Evolutionary conservation across 2,888 invertebrate genomes (phyloP).

Genomic region (Catocala fraxini): DNA sequence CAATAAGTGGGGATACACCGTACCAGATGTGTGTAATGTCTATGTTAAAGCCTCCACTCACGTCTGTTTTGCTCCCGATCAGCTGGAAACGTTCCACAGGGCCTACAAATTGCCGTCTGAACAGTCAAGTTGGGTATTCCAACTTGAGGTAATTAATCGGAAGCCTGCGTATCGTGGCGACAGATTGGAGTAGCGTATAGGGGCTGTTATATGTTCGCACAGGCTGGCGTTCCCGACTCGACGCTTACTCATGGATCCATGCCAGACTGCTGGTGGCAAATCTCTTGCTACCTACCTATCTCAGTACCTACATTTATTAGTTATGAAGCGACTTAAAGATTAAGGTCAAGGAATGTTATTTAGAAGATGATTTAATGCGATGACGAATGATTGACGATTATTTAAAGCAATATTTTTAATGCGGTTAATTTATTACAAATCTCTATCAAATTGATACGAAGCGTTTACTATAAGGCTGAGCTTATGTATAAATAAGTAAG

Average conservation of each 20-base stretch:
- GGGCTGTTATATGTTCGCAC: conserved; percentile 56
- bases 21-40: conserved; percentile 51
- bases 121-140: not conserved
- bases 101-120: not conserved
- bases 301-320: conserved; percentile 4
- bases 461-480: too few species aligned
- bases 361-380: too few species aligned
- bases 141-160: too few species aligned
- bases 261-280: conserved; percentile 66
- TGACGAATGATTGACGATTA: too few species aligned
- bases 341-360: too few species aligned
- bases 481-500: too few species aligned
- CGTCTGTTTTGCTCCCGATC: not conserved
- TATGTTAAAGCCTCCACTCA: conserved; percentile 11
- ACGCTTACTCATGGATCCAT: conserved; percentile 73
- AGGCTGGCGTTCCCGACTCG: conserved; percentile 68
- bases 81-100: not conserved
- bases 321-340: too few species aligned
- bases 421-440: too few species aligned
- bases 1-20: conserved; percentile 35
- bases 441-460: too few species aligned
- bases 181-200: conserved; percentile 7
- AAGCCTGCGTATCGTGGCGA: not conserved
- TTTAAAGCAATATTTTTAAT: too few species aligned
- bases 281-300: conserved; percentile 35